These are phyloP conservation scores for Rhizoglyphus robini DNA, from an alignment of 1,140 invertebrate genomes.

Conservation along the genomic window DNA sequence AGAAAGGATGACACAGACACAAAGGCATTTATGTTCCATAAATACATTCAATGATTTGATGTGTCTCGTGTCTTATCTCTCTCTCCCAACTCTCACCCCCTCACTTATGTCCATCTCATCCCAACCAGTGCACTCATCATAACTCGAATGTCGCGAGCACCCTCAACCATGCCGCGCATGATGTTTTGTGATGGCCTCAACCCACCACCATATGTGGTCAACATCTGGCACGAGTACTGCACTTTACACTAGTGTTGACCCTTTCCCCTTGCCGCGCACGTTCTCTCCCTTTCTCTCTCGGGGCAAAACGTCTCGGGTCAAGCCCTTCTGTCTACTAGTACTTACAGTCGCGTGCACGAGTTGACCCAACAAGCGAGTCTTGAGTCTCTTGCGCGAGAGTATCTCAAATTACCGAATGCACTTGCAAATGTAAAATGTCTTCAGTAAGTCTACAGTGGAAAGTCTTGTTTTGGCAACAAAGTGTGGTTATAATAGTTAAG, in stretches of 20 bases:
- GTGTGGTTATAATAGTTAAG: no score
- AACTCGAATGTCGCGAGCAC: background rate
- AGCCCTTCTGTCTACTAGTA: background rate
- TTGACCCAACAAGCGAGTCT: no score
- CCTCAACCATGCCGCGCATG: no score
- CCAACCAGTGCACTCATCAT: background rate
- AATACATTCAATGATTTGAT: no score
- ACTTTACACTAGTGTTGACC: background rate
- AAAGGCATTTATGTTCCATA: background rate
- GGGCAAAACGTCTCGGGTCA: background rate
- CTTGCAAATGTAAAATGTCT: no score
- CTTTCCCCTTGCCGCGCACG: background rate
- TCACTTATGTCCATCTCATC: background rate
- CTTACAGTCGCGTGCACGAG: no score
- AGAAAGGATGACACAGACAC: no score
- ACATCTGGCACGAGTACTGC: slow-evolving; percentile 6
- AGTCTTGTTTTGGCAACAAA: no score
- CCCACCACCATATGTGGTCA: slow-evolving; percentile 5
- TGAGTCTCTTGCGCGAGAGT: no score
- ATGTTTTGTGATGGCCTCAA: no score
- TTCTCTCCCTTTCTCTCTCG: background rate
- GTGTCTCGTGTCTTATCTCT: background rate
- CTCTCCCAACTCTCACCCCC: background rate
- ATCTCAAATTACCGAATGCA: no score
- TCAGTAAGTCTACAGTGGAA: no score